A percentile compares a stretch with the other conserved stretches of the same genome.
Conservation (phyloP, 1,140 invertebrate genomes). For the Zaprionus inermis region DNA sequence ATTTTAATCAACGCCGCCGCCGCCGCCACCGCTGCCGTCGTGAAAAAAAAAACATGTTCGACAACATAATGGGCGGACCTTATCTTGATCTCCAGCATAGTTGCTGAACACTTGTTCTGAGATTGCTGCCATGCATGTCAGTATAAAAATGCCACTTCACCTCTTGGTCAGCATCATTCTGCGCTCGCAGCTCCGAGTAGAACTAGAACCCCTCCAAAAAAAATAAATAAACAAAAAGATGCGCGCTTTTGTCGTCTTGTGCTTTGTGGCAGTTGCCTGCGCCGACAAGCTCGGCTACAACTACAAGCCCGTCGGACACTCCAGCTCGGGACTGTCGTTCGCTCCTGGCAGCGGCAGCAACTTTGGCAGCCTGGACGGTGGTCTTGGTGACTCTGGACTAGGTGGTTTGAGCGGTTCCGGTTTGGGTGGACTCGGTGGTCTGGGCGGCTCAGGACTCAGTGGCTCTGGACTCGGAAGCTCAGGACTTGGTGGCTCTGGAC, state of each 20-base stretch:
- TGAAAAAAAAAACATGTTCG: constrained; percentile 69
- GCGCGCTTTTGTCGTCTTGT: constrained; percentile 74
- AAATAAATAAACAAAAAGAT: constrained; percentile 28
- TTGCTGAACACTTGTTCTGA: constrained; percentile 64
- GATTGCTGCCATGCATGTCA: constrained; percentile 59
- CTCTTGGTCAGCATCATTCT: constrained; percentile 63
- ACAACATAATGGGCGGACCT: constrained; percentile 57
- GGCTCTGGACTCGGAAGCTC: constrained; percentile 19
- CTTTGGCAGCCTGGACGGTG: constrained; percentile 22
- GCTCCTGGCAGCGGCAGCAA: constrained; percentile 59
- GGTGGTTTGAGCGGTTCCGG: constrained; percentile 30
- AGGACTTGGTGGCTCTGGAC: constrained; percentile 21
- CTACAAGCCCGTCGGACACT: constrained; percentile 76
- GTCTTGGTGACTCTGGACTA: constrained; percentile 21
- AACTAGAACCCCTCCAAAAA: constrained; percentile 61
- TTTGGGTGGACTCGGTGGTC: constrained; percentile 28
- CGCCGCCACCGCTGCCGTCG: constrained; percentile 34
- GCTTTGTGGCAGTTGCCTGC: constrained; percentile 66
- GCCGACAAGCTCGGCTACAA: constrained; percentile 79
- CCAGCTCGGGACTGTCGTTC: constrained; percentile 67
- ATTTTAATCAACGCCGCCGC: constrained; percentile 73
- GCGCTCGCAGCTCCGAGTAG: constrained; percentile 68
- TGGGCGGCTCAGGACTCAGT: constrained; percentile 34
- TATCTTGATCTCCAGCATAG: constrained; percentile 69
- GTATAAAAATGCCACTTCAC: constrained; percentile 66